Conservation (phyloP, 2,113 vertebrate genomes). For the Pardalotus punctatus region DNA sequence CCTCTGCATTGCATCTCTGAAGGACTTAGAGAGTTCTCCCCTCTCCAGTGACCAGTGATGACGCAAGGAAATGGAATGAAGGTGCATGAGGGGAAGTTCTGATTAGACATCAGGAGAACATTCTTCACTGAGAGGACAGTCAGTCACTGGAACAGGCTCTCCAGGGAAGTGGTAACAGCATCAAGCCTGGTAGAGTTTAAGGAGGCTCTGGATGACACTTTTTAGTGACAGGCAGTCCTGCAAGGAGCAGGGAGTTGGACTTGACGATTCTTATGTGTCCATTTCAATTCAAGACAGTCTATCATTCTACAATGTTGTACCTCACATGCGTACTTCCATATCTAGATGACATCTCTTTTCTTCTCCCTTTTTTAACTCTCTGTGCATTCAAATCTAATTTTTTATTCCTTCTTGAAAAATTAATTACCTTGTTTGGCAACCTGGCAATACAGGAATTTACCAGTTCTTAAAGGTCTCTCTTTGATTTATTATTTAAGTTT, state of each 20-base stretch:
- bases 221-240: neutral
- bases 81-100: neutral
- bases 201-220: neutral
- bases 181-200: neutral
- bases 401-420: neutral
- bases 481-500: neutral
- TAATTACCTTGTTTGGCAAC: neutral
- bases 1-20: neutral
- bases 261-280: rapidly evolving
- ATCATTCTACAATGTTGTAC: neutral
- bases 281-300: neutral
- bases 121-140: neutral
- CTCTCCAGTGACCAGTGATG: neutral
- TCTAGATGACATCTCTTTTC: neutral
- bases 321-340: neutral
- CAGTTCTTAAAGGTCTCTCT: neutral
- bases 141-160: neutral
- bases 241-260: neutral
- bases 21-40: neutral
- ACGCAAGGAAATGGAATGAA: neutral
- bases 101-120: too few relatives aligned
- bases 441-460: neutral
- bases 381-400: neutral
- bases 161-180: neutral
- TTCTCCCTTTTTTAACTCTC: neutral